Percentiles rank a stretch among this genome's conserved stretches.
These are phyloP conservation scores for Antheraea yamamai DNA, from an alignment of 2,888 invertebrate species.

Conservation along the genomic window DNA sequence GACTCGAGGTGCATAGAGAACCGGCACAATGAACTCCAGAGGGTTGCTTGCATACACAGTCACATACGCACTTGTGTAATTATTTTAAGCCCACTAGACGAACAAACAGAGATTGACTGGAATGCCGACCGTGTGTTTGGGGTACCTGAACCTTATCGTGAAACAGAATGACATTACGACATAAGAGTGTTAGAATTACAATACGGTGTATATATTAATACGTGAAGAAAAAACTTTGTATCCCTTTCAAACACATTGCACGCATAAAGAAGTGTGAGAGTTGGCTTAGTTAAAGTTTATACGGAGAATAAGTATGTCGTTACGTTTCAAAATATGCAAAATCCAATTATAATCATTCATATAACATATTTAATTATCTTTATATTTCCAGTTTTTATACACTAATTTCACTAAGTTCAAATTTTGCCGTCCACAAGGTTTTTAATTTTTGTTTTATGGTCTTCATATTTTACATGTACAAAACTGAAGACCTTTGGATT, in stretches of 20 bases:
- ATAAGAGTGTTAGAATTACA: not conserved
- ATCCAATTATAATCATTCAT: too few species aligned
- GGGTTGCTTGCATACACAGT: slow-evolving; percentile 52
- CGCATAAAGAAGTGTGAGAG: not conserved
- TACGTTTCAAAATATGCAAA: too few species aligned
- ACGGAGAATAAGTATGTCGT: too few species aligned
- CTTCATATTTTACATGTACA: too few species aligned
- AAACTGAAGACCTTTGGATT: too few species aligned
- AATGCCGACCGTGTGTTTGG: slow-evolving; percentile 62
- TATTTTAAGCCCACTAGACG: slow-evolving; percentile 75
- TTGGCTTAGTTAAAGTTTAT: too few species aligned
- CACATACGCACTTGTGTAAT: slow-evolving; percentile 73
- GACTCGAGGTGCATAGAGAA: slow-evolving; percentile 37
- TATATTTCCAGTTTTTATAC: too few species aligned
- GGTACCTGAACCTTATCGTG: slow-evolving; percentile 25
- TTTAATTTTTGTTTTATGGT: too few species aligned
- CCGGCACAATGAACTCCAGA: slow-evolving; percentile 58
- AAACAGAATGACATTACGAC: slow-evolving; percentile 7
- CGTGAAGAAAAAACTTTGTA: not conserved
- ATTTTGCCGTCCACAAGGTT: too few species aligned
- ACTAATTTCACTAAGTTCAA: too few species aligned
- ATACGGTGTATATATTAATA: not conserved
- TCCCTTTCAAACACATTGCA: not conserved
- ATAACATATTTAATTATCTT: too few species aligned
- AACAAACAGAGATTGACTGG: slow-evolving; percentile 65